Base-by-base conservation (phyloP, 1,140 invertebrate species). In the Argopecten irradians region DNA sequence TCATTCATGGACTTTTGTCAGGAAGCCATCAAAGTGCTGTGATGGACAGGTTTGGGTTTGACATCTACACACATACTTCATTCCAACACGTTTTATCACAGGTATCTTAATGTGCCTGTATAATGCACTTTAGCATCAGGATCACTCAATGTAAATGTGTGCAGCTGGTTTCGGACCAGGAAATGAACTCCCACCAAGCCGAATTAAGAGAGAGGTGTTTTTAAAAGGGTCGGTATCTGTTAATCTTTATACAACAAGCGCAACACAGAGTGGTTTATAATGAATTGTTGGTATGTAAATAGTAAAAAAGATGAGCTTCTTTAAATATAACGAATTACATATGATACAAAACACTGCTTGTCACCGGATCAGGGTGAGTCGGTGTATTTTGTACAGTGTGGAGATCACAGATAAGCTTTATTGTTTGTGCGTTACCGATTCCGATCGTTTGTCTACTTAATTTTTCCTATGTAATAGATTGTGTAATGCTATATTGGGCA, bases 1-100 rank as follows among this genome's bases (percentile, higher is more conserved):
- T 71, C 55, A 71, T 71, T 71, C 28, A 71, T 71, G 55, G 55
- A 71, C n/a, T 71, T n/a, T 71, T 71, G 55, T 71, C 55, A 71
- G 55, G 28, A 28, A 71, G 13, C 22, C n/a, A 71, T 71, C 55
- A 71, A 28, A n/a, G 22, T 28, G 14, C 28, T 22, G 5, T 28
- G 55, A 71, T 71, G 55, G 55, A 28, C 55, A 71, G 8, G 16
- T 5, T 28, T 5, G 7, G 1, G 55, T 28, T 16, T n/a, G 55
- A 71, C 55, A 71, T 71, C 55, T 28, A 22, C n/a, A 28, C 55
- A 28, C 43, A 3, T 22, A 28, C 55, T n/a, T 71, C 55, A 28
- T 46, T 16, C 43, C 43, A 19, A 11, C 9, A 46, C 43, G 5
- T 1, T 71, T 28, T 71, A 71, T 71, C 55, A 71, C 13, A n/a